Conservation (phyloP, 2,888 invertebrate genomes). For the Homarus gammarus region DNA sequence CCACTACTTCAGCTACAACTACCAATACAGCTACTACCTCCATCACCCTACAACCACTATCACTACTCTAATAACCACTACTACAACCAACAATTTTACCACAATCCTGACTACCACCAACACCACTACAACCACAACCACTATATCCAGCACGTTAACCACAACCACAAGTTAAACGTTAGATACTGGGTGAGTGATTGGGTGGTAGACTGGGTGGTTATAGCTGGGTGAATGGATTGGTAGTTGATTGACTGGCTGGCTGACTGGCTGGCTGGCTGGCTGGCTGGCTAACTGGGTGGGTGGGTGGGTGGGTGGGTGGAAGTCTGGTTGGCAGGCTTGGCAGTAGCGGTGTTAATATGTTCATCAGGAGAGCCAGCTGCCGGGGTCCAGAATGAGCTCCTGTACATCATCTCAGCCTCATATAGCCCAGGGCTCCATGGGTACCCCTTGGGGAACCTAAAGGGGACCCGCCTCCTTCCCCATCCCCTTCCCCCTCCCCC, state of each 20-base stretch:
- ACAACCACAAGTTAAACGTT: no score
- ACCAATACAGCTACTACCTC: not conserved
- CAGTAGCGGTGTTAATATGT: constrained; percentile 56
- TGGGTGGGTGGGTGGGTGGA: not conserved
- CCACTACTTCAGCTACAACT: no score
- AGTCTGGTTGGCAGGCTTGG: constrained; percentile 24
- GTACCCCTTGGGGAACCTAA: no score
- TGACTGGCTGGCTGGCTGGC: no score
- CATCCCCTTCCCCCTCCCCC: not conserved
- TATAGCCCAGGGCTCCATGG: constrained; percentile 20
- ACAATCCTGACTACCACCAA: not conserved
- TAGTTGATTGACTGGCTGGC: no score
- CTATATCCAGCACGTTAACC: no score
- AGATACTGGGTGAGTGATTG: no score
- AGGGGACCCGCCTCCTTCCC: not conserved
- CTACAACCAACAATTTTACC: not conserved
- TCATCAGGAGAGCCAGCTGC: constrained; percentile 59
- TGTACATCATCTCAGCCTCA: constrained; percentile 56
- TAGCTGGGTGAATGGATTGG: not conserved
- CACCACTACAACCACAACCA: no score
- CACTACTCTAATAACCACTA: not conserved
- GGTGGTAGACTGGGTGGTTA: not conserved
- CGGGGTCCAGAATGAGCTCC: constrained; percentile 42
- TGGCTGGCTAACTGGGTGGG: no score
- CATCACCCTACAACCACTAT: not conserved